phyloP scores from a whole-genome alignment of 2,113 vertebrate genomes.

The Notothenia rossii region DNA sequence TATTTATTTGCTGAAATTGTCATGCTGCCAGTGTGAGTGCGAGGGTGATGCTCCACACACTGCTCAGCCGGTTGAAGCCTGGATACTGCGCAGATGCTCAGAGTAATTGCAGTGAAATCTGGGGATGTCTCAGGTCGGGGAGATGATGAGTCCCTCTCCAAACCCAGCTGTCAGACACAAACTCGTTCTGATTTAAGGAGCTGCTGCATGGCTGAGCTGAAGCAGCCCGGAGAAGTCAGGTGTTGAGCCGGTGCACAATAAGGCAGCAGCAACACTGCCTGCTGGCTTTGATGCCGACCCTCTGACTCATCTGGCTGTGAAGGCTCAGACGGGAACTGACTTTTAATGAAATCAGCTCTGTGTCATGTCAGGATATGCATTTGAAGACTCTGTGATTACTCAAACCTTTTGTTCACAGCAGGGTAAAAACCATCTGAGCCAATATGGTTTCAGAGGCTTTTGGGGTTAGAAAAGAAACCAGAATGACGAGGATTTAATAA shows the following conservation, averaged over 20 bases:
- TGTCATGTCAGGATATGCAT: not conserved
- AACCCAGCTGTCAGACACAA: conserved; percentile 28
- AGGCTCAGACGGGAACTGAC: not conserved
- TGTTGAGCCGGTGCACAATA: conserved; percentile 36
- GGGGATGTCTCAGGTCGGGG: conserved; percentile 23
- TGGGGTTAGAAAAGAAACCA: not conserved
- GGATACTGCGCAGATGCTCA: conserved; percentile 28
- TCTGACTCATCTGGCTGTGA: not conserved
- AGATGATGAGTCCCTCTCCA: conserved; percentile 11
- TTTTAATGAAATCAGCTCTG: conserved; percentile 9
- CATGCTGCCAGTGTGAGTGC: not conserved
- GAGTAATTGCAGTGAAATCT: conserved; percentile 58
- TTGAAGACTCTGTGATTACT: not conserved
- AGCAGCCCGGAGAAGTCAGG: conserved; percentile 19
- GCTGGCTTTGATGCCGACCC: conserved; percentile 21
- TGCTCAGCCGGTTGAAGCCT: conserved; percentile 37
- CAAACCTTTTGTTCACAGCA: not conserved
- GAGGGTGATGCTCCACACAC: not conserved
- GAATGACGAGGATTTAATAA: not conserved
- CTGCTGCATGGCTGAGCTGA: conserved; percentile 21
- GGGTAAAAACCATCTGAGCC: not conserved
- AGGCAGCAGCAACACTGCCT: conserved; percentile 10
- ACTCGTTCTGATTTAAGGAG: conserved; percentile 29
- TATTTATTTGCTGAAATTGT: conserved; percentile 55
- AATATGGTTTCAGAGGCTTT: not conserved